Percentiles rank a stretch among this genome's conserved stretches.
Evolutionary conservation across 92 coral and sea anemone species (phyloP).

Genomic region (Porites evermanni): DNA sequence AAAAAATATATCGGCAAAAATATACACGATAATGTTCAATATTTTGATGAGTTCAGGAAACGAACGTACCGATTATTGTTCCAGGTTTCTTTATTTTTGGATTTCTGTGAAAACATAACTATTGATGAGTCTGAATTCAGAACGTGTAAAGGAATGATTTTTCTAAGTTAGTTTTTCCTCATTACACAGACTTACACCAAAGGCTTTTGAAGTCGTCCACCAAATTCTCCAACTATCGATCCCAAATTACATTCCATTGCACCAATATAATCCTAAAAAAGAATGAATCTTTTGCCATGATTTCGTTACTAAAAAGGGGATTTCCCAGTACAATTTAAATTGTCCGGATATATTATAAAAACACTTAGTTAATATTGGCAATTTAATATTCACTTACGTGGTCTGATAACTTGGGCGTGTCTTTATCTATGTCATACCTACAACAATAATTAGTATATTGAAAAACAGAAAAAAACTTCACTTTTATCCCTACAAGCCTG

Average conservation of each 20-base stretch:
- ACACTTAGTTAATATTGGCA: no score
- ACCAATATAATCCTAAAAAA: slow-evolving; percentile 88
- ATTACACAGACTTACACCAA: slow-evolving; percentile 68
- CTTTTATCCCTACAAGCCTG: no score
- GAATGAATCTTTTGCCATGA: no score
- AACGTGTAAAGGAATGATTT: no score
- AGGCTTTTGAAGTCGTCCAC: slow-evolving; percentile 82
- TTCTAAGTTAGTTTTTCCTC: no score
- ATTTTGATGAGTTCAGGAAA: not conserved
- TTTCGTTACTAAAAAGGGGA: no score
- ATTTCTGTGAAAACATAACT: slow-evolving; percentile 53
- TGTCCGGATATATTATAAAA: no score
- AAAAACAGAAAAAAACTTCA: no score
- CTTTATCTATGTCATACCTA: slow-evolving; percentile 93
- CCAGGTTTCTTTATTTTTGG: slow-evolving; percentile 73
- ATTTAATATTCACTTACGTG: slow-evolving; percentile 69
- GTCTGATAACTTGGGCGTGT: slow-evolving; percentile 81
- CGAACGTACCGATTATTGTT: slow-evolving; percentile 76
- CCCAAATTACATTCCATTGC: slow-evolving; percentile 88
- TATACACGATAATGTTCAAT: not conserved
- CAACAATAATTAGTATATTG: not conserved
- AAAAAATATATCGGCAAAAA: not conserved
- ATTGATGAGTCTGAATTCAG: no score
- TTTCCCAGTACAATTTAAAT: no score
- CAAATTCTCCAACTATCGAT: slow-evolving; percentile 89